These are phyloP conservation scores for Ictalurus punctatus DNA, from an alignment of 2,113 vertebrate species.

Conservation along the genomic window DNA sequence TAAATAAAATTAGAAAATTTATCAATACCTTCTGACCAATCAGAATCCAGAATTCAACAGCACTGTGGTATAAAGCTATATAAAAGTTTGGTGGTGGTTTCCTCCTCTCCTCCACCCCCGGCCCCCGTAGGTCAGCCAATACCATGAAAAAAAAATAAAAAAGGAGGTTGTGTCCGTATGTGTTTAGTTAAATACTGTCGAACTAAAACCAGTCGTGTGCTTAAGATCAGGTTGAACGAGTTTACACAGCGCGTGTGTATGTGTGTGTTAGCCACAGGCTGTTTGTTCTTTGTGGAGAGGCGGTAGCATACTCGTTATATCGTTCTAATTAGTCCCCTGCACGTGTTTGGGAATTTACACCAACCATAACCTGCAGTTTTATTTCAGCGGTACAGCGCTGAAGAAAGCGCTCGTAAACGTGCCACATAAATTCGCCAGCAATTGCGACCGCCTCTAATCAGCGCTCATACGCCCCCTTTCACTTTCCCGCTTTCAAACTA, in stretches of 20 bases:
- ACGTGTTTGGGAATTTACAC: constrained; percentile 33
- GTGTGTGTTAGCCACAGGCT: constrained; percentile 20
- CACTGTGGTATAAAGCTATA: background rate
- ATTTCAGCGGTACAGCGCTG: constrained; percentile 38
- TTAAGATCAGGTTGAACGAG: constrained; percentile 9
- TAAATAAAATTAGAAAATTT: too few relatives aligned
- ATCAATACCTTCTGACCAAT: background rate
- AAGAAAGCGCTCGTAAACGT: constrained; percentile 56
- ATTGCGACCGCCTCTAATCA: constrained; percentile 47
- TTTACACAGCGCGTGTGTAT: constrained; percentile 6
- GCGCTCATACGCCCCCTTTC: constrained; percentile 2
- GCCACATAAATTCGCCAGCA: background rate
- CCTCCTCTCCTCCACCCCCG: too few relatives aligned
- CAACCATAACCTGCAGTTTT: constrained; percentile 36
- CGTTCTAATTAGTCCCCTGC: constrained; percentile 36
- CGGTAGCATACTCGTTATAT: background rate
- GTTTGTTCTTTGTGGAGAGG: background rate
- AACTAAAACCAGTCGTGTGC: constrained; percentile 2
- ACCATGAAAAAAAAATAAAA: background rate
- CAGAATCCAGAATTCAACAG: background rate
- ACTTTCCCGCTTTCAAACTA: background rate
- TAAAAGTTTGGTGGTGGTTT: background rate
- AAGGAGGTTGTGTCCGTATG: background rate
- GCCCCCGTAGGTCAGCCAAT: too few relatives aligned
- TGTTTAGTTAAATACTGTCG: constrained; percentile 10